Evolutionary conservation across 2,888 invertebrate genomes (phyloP).

Genomic region (Nebria brevicollis): DNA sequence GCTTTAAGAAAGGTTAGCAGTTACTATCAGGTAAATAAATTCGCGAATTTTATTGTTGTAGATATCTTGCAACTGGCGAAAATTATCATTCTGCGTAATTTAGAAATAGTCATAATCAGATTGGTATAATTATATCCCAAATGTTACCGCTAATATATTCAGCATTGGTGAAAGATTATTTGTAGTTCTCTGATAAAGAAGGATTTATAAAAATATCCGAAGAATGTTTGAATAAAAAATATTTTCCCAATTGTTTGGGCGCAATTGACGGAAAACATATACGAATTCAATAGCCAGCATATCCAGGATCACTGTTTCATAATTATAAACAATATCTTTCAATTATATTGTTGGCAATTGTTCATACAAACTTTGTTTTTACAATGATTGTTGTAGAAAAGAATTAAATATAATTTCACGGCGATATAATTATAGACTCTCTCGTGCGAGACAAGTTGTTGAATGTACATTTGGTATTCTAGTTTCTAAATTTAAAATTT

Average conservation of each 20-base stretch:
- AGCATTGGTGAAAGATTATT: no score
- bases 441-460: constrained; percentile 24
- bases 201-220: no score
- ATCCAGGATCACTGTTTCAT: constrained; percentile 18
- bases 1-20: neutral
- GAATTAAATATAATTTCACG: constrained; percentile 22
- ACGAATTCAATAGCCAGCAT: constrained; percentile 19
- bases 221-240: constrained; percentile 16
- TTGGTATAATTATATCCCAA: constrained; percentile 15
- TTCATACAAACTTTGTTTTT: constrained; percentile 14
- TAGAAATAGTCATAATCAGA: constrained; percentile 23
- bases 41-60: constrained; percentile 8
- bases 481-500: constrained; percentile 2
- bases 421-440: constrained; percentile 19
- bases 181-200: no score
- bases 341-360: constrained; percentile 9
- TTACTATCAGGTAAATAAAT: constrained; percentile 25
- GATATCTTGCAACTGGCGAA: constrained; percentile 19
- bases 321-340: constrained; percentile 20
- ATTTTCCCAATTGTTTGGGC: constrained; percentile 26
- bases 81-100: constrained; percentile 24
- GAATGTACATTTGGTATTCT: constrained; percentile 14
- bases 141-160: neutral
- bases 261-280: constrained; percentile 30
- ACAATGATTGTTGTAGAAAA: constrained; percentile 14